Conservation (phyloP, 2,797 vertebrate species). For the Pteropus rufus region DNA sequence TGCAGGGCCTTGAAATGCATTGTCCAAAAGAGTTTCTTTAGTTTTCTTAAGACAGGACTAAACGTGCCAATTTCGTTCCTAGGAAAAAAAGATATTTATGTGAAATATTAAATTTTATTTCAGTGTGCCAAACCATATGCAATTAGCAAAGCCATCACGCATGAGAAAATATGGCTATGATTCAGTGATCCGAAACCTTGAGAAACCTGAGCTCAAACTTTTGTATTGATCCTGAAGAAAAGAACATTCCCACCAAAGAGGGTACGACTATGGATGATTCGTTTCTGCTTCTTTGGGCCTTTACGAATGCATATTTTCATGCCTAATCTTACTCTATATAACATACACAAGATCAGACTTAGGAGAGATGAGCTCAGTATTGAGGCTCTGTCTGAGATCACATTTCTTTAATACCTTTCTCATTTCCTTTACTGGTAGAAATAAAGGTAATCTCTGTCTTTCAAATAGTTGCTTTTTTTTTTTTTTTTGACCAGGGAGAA, state of each 20-base stretch:
- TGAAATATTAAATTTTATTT: neutral
- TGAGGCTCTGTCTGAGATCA: conserved; percentile 57
- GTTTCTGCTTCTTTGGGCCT: neutral
- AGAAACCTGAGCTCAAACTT: neutral
- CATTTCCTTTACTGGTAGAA: conserved; percentile 61
- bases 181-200: neutral
- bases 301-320: conserved; percentile 10
- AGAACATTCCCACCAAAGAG: neutral
- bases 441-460: conserved; percentile 72
- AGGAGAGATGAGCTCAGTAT: conserved; percentile 28
- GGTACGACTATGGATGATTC: neutral
- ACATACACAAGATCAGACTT: conserved; percentile 53
- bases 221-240: neutral
- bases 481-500: conserved; percentile 66
- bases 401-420: conserved; percentile 58
- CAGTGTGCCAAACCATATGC: neutral
- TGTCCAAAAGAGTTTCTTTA: neutral
- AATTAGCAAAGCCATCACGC: neutral
- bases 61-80: neutral
- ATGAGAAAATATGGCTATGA: neutral
- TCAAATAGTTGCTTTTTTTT: conserved; percentile 74
- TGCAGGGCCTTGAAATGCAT: neutral
- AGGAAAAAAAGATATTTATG: neutral
- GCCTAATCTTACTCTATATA: neutral
- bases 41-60: neutral